Base-by-base conservation (phyloP, 2,888 invertebrate genomes). In the Disparrhopalites patrizii region DNA sequence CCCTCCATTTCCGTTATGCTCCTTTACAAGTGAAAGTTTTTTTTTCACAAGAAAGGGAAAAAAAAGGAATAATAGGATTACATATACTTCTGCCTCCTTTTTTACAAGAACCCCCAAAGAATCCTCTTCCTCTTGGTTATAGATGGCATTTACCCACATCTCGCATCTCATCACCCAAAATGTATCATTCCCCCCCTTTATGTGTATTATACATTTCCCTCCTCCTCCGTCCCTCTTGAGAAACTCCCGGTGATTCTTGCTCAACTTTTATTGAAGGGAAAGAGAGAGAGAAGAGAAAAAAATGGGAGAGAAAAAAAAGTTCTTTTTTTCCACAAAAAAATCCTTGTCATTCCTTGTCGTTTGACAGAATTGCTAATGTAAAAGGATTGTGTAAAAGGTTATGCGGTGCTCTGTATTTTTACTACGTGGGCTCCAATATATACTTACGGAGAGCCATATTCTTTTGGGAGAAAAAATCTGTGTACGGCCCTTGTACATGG, bases 71-170 rank as follows among this genome's bases (percentile, higher is more conserved):
- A 65, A 65, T 65, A 65, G 65, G 65, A 65, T 65, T 65, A 65
- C 54, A n/a, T n/a, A n/a, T n/a, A n/a, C n/a, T n/a, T n/a, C n/a
- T n/a, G n/a, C n/a, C n/a, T n/a, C 54, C 56, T 54, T 65, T 51
- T 43, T 15, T 36, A 36, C 15, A 36, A 10, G 8, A 10, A 36
- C 15, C 36, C 15, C 36, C 36, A 10, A 7, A 18, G 8, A 4
- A 43, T 43, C 15, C 43, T 43, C n/a, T 43, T 43, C 54, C 60
- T 27, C 38, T 38, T 25, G 36, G 60, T 40, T 66, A 62, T 62
- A 58, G 66, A 66, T 66, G 66, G 62, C 66, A 66, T 66, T 66
- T 66, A 62, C 62, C 66, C 66, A 66, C 57, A 57, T 62, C 62
- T 54, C 56, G 62, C 62, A 66, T 66, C 66, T 62, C 62, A 62